Evolutionary conservation across 2,113 vertebrate genomes (phyloP), one percentile per base, ranked within the genome.

Genomic region (Neogale vison): DNA sequence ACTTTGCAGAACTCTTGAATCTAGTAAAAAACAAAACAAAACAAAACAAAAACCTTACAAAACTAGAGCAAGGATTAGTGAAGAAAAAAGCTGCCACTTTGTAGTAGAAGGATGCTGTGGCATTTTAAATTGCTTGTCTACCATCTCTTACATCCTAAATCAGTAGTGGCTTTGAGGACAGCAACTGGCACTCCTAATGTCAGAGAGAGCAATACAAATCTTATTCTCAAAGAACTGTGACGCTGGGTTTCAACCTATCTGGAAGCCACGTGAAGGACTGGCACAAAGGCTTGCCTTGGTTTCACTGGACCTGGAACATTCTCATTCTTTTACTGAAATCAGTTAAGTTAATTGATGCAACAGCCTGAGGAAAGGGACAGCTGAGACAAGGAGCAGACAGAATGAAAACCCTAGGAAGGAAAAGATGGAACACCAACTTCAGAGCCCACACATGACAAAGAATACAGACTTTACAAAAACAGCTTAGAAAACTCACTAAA

Each of bases 141-240:
- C n/a, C 29, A 24, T 71, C 29, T 23, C 21, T 71, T 26, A 77
- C 1, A 20, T 42, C 34, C 59, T 52, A 77, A 85, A 77, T 76
- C n/a, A 90, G n/a, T 23, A 15, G 24, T 84, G 42, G 29, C 39
- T 74, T 11, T 93, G 52, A 93, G 47, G 50, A 72, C 3, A 74
- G 31, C 50, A 91, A 91, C 50, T n/a, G 85, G 45, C 18, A 95
- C n/a, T 90, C 71, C 55, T 81, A 74, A 97, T 61, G 42, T 36
- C 72, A 80, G n/a, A 94, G 11, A 65, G 7, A 85, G 29, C 42
- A 34, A 89, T 23, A 77, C 8, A 63, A 17, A 77, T 12, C 24
- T 79, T 83, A 47, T 63, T 82, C 67, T 59, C 77, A 61, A 88
- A 93, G 36, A 96, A 85, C 1, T 85, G 24, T 91, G 55, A 86